A percentile compares a stretch with the other conserved stretches of the same genome.
Conservation (phyloP, 2,888 invertebrate species). For the Malthinus flaveolus region DNA sequence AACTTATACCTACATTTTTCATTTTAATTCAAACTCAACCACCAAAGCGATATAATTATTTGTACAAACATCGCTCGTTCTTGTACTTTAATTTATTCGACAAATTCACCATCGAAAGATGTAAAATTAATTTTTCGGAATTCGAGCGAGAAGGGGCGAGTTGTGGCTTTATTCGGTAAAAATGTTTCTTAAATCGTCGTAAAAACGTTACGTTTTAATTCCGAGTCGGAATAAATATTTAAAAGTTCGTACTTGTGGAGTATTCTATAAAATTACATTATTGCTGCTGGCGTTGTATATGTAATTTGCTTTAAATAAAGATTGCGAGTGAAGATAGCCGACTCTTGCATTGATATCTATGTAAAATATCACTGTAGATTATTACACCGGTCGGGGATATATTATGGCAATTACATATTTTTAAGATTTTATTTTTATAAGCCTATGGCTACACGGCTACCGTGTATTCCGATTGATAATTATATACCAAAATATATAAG, state of each 20-base stretch:
- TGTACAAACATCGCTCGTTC: slow-evolving; percentile 16
- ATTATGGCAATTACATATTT: slow-evolving; percentile 48
- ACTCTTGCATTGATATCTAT: slow-evolving; percentile 36
- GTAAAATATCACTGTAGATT: slow-evolving; percentile 48
- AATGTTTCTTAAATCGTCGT: too few species aligned
- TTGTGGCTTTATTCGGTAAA: too few species aligned
- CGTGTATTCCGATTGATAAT: slow-evolving; percentile 43
- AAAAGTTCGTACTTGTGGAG: background rate
- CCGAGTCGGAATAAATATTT: too few species aligned
- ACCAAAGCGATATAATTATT: slow-evolving; percentile 22
- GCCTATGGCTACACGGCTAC: slow-evolving; percentile 40
- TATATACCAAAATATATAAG: slow-evolving; percentile 41
- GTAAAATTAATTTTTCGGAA: too few species aligned
- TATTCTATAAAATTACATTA: slow-evolving; percentile 38
- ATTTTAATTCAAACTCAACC: slow-evolving; percentile 11
- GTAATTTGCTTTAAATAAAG: slow-evolving; percentile 46
- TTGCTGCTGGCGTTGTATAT: slow-evolving; percentile 44
- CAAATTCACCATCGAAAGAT: too few species aligned
- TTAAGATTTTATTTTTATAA: slow-evolving; percentile 34
- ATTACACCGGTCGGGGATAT: slow-evolving; percentile 46
- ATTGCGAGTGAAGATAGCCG: slow-evolving; percentile 47
- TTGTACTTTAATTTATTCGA: background rate
- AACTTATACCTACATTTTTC: background rate
- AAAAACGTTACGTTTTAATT: too few species aligned
- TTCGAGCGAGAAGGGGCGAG: too few species aligned